Conservation (phyloP, 30 jellyfish, hydroid and myxozoan genomes). For the Hydractinia symbiolongicarpus region DNA sequence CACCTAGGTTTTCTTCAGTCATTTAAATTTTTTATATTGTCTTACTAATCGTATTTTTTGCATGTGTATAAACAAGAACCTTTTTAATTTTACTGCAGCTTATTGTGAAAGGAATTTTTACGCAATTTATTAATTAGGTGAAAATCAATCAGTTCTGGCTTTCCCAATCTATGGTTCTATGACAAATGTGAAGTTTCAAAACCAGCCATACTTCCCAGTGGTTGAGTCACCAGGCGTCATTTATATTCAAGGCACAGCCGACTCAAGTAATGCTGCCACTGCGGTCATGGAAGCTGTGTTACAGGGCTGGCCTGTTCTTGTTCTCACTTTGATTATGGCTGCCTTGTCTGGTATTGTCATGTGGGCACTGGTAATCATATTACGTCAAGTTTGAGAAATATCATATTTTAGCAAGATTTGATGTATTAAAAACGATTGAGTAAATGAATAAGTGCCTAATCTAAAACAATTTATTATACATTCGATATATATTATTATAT, state of each 20-base stretch:
- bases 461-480: too few species aligned
- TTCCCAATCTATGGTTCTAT: conserved; percentile 85
- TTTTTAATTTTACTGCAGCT: too few species aligned
- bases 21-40: too few species aligned
- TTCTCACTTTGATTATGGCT: conserved; percentile 91
- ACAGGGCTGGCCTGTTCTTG: conserved; percentile 98
- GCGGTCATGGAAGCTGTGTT: conserved; percentile 93
- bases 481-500: background rate
- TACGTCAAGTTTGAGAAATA: background rate
- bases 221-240: conserved; percentile 96
- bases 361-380: conserved; percentile 93
- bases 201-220: conserved; percentile 85
- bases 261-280: conserved; percentile 63
- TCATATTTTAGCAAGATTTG: background rate
- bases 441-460: too few species aligned
- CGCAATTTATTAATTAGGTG: conserved; percentile 19
- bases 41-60: too few species aligned
- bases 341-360: conserved; percentile 98
- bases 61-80: too few species aligned
- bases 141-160: conserved; percentile 57
- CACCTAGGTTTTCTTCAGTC: too few species aligned
- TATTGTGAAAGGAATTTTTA: too few species aligned
- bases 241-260: conserved; percentile 51
- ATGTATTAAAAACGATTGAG: too few species aligned
- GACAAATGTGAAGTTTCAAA: conserved; percentile 83